phyloP scores from a whole-genome alignment of 2,113 vertebrate species.

The Oncorhynchus gorbuscha region DNA sequence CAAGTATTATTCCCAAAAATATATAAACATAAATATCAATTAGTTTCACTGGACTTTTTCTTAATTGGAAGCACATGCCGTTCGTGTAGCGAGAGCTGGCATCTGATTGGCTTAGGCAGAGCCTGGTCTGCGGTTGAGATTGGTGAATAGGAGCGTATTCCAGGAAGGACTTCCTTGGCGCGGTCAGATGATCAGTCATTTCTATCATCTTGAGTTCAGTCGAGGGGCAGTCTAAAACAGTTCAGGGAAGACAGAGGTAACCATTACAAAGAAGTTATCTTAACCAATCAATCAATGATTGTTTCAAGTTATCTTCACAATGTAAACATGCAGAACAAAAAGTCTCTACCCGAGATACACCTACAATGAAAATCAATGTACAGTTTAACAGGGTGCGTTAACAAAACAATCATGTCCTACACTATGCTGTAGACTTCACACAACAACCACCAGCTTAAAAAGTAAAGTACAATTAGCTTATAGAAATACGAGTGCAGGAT shows the following conservation, averaged over 20 bases:
- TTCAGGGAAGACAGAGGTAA: neutral
- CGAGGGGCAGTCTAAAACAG: slow-evolving; percentile 87
- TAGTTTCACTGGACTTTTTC: slow-evolving; percentile 64
- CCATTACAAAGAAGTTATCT: no score
- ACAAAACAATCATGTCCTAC: no score
- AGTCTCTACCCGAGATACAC: no score
- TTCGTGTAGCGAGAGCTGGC: slow-evolving; percentile 57
- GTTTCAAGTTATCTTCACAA: no score
- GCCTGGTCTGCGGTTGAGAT: slow-evolving; percentile 55
- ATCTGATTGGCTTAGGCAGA: slow-evolving; percentile 64
- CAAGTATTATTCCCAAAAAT: slow-evolving; percentile 72
- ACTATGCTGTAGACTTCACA: no score
- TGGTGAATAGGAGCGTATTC: slow-evolving; percentile 45
- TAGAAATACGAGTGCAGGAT: neutral
- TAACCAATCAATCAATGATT: no score
- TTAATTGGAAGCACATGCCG: slow-evolving; percentile 79
- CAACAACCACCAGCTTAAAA: no score
- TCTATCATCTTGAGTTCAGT: slow-evolving; percentile 95
- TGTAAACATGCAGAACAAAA: no score
- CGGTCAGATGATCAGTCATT: slow-evolving; percentile 10
- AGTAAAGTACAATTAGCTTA: no score
- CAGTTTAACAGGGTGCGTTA: no score
- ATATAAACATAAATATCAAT: slow-evolving; percentile 78
- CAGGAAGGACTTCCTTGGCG: slow-evolving; percentile 30
- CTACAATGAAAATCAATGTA: no score